Base-by-base conservation (phyloP, 1,140 invertebrate species). In the Drosophila repletoides region DNA sequence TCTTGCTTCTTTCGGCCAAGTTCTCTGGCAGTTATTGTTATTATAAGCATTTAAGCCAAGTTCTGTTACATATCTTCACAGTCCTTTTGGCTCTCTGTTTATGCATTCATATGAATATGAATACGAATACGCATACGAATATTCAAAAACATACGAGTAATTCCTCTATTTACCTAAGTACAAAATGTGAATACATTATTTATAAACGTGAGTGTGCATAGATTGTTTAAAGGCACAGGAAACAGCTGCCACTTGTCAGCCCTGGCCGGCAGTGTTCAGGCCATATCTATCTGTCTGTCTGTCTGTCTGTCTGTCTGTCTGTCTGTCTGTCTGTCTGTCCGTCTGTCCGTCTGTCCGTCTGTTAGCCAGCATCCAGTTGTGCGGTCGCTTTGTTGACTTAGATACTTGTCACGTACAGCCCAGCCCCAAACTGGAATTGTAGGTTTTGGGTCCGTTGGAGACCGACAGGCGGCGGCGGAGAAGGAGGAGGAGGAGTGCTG, bases 331-430 rank as follows among this genome's bases (percentile, higher is more conserved):
- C n/a, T n/a, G n/a, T n/a, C n/a, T n/a, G n/a, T n/a, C n/a, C n/a
- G n/a, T n/a, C n/a, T n/a, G n/a, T n/a, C n/a, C n/a, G n/a, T n/a
- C n/a, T n/a, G n/a, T n/a, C n/a, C 31, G 22, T 22, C 29, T 34
- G 46, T 17, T 19, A 2, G 5, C 21, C 17, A 14, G 29, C 12
- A 28, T 41, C 5, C 17, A 28, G n/a, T 6, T 49, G 43, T 49
- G 34, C 29, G 43, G 17, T 36, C 6, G 56, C 10, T 49, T 38
- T 41, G 33, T 49, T 60, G 56, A 40, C 24, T 60, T 49, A n/a
- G 34, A 14, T 10, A 41, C 26, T 40, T 61, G 46, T 40, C 46
- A 52, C 46, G 58, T 61, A n/a, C 1, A 45, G 5, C 36, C 17
- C 10, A 24, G 19, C 21, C 38, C 17, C 17, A n/a, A 22, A 24